These are phyloP conservation scores for Dromiciops gliroides DNA, from an alignment of 2,113 vertebrate genomes.

Conservation along the genomic window DNA sequence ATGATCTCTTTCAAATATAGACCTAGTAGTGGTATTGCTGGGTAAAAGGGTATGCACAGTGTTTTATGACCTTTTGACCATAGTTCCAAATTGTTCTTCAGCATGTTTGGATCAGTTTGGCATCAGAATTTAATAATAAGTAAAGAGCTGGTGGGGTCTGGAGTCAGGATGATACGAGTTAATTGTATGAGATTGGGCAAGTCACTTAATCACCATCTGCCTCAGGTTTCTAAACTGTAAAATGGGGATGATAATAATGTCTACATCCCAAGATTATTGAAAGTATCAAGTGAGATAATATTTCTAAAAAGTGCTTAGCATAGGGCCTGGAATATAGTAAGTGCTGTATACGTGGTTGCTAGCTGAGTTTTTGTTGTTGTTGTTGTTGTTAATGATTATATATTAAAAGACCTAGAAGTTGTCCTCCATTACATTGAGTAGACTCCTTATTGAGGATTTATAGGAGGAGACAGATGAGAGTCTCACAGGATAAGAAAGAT, in stretches of 20 bases:
- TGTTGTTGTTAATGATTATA: neutral
- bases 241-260: neutral
- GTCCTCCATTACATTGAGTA: neutral
- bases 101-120: too few relatives aligned
- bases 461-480: neutral
- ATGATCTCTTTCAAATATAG: too few relatives aligned
- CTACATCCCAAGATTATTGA: neutral
- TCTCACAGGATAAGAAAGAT: neutral
- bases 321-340: neutral
- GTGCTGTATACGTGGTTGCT: neutral
- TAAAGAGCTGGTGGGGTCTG: neutral
- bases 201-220: neutral
- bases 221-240: neutral
- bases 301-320: neutral
- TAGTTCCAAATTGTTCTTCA: too few relatives aligned
- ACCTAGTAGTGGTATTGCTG: too few relatives aligned
- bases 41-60: too few relatives aligned
- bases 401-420: neutral
- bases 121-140: neutral
- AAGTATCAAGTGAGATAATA: neutral
- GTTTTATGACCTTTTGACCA: too few relatives aligned
- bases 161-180: neutral
- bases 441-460: neutral
- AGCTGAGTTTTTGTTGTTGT: too few relatives aligned
- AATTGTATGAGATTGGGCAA: neutral